These are phyloP conservation scores for Rostratula benghalensis DNA, from an alignment of 2,113 vertebrate genomes.

Conservation along the genomic window DNA sequence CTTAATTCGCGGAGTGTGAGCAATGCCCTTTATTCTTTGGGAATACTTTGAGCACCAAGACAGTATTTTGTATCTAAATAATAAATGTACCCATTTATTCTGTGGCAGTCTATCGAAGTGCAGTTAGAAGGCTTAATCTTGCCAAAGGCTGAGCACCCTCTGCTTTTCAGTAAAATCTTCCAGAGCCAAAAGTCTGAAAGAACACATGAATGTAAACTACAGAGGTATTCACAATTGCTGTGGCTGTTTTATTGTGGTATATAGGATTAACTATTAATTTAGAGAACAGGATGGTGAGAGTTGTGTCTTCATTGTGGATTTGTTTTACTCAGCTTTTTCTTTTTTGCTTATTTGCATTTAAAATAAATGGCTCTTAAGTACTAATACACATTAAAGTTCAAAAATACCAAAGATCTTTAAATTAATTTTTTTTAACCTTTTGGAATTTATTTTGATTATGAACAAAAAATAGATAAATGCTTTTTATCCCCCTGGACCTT, in stretches of 20 bases:
- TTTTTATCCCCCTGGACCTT: background rate
- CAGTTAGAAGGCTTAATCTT: background rate
- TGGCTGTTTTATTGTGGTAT: background rate
- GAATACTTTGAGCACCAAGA: background rate
- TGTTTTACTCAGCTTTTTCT: background rate
- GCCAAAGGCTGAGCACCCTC: background rate
- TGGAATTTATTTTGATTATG: background rate
- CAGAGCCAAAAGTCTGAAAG: background rate
- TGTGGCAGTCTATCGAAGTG: background rate
- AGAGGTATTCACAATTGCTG: background rate
- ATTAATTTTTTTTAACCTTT: background rate
- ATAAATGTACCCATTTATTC: conserved; percentile 13
- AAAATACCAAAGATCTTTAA: background rate
- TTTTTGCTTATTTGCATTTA: background rate
- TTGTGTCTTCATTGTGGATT: background rate
- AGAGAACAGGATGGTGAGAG: background rate
- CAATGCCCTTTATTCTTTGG: background rate
- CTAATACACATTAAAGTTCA: background rate
- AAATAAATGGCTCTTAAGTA: background rate
- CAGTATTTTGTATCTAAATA: conserved; percentile 31
- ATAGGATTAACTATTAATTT: background rate
- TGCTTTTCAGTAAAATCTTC: background rate
- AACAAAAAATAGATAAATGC: background rate
- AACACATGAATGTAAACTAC: background rate
- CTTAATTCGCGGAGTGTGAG: background rate